phyloP scores from a whole-genome alignment of 2,797 vertebrate species.

The Dipus sagitta region DNA sequence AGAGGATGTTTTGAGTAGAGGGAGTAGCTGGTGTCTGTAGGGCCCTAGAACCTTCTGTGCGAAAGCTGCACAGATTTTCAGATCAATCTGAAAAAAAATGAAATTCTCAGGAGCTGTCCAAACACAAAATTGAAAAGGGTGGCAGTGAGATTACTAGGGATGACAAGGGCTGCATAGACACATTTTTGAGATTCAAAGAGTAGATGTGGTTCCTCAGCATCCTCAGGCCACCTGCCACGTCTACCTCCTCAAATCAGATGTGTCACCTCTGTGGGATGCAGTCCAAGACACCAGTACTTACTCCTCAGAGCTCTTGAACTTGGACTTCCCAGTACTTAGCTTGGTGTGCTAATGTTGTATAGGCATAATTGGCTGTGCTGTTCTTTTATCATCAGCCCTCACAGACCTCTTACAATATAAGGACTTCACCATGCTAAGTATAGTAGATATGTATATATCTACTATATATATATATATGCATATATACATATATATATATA shows the following conservation, averaged over 20 bases:
- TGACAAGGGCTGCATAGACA: not conserved
- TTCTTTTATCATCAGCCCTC: not conserved
- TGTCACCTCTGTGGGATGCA: not conserved
- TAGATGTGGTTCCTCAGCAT: not conserved
- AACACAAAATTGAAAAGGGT: not conserved
- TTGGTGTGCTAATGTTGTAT: not conserved
- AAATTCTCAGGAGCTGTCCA: not conserved
- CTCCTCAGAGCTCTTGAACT: not conserved
- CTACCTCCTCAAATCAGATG: not conserved
- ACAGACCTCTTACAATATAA: not conserved
- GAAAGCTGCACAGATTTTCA: conserved; percentile 41
- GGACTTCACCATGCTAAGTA: conserved; percentile 15
- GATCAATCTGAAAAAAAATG: not conserved
- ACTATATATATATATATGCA: not conserved
- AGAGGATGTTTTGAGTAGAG: not conserved
- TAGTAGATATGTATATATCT: not conserved
- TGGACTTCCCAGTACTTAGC: not conserved
- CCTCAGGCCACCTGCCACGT: not conserved
- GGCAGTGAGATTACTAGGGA: not conserved
- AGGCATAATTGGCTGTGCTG: not conserved
- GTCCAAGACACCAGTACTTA: not conserved
- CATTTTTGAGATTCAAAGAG: conserved; percentile 10
- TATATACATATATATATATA: too few relatives aligned
- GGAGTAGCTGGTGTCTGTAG: not conserved
- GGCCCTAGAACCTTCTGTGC: not conserved